These are phyloP conservation scores for Marronus borbonicus DNA, from an alignment of 2,888 invertebrate species.

Conservation along the genomic window DNA sequence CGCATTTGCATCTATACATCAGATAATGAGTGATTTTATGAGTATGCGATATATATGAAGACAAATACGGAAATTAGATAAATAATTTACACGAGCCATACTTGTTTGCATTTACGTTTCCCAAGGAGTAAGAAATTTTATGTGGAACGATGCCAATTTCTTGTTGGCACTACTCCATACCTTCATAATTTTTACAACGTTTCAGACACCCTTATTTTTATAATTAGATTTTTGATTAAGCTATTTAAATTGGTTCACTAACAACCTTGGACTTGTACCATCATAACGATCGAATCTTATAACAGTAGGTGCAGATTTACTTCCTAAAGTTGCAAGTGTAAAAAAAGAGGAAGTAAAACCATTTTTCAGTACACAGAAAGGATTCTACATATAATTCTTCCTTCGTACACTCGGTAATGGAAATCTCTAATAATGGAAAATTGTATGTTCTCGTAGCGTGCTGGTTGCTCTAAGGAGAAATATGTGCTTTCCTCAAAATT, in stretches of 20 bases:
- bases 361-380: neutral
- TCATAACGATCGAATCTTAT: too few relatives aligned
- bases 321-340: neutral
- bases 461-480: conserved; percentile 14
- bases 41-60: too few relatives aligned
- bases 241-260: neutral
- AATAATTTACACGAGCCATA: neutral
- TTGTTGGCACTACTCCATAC: neutral
- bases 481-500: conserved; percentile 30
- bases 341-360: neutral
- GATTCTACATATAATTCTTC: conserved; percentile 9
- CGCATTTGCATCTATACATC: too few relatives aligned
- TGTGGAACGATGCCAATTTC: neutral
- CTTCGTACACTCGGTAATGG: conserved; percentile 19
- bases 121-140: neutral
- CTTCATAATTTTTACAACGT: neutral
- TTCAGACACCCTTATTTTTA: neutral
- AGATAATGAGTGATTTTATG: too few relatives aligned
- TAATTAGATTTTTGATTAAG: neutral
- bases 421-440: conserved; percentile 38
- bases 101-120: neutral
- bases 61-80: neutral
- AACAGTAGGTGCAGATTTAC: too few relatives aligned
- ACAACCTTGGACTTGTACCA: too few relatives aligned
- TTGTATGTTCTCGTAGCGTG: conserved; percentile 1